Evolutionary conservation across 2,888 invertebrate genomes (phyloP), one percentile per base, ranked within the genome.

Genomic region (Cataglyphis livida): DNA sequence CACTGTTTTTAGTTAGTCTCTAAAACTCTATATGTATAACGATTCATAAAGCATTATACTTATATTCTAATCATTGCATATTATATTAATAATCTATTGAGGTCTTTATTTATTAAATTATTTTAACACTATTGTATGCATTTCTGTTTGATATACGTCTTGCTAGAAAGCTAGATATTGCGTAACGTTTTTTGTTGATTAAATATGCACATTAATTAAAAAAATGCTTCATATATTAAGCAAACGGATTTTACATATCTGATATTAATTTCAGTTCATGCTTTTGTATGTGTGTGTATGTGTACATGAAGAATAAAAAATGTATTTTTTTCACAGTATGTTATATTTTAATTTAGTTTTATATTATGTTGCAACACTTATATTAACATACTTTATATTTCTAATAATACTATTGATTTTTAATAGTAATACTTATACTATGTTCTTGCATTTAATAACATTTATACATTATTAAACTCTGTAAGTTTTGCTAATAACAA

Each of bases 1-100:
- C 59, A 59, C 18, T 25, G 25, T 82, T 83, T 88, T 86, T 81
- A 84, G 64, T 86, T 82, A 66, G 65, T 48, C 32, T n/a, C 18
- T 25, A 70, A 35, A 35, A 64, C 38, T 71, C 15, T 71, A 32
- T 68, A 54, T 48, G 18, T 66, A 1, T 35, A 59, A 61, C 25
- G 64, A 51, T 21, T 3, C 61, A 12, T 59, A 12, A 48, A 44
- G 35, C 44, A 79, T 59, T 65, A 18, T 65, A 35, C 54, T 32
- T 7, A 41, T 25, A 21, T 21, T 51, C 1, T 7, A 35, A 68
- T 32, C n/a, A 41, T 0, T 57, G 28, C 41, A 78, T 44, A 12
- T 59, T 44, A 32, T 32, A 21, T 44, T 59, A 32, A 44, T 10
- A 68, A 25, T n/a, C 12, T 18, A 57, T 41, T 57, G 6, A 44